Percentiles rank a stretch among this genome's conserved stretches.
Conservation (phyloP, 2,113 vertebrate genomes). For the Dipodomys ordii region DNA sequence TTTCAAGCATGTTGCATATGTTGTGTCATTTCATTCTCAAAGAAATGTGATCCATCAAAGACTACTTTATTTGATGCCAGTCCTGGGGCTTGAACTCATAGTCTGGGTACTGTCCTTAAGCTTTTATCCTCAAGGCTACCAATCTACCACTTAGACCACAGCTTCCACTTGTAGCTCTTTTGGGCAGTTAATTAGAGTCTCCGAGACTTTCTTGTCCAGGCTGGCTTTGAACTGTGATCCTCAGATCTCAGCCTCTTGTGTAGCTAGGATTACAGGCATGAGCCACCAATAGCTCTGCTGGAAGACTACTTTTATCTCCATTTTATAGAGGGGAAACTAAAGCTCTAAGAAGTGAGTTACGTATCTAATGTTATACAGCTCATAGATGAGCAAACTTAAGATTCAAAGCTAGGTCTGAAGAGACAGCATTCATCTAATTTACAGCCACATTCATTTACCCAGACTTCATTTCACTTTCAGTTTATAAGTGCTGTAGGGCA, state of each 20-base stretch:
- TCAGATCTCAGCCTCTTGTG: too few species aligned
- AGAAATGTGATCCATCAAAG: background rate
- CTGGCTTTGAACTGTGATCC: too few species aligned
- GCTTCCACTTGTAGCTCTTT: too few species aligned
- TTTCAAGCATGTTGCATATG: background rate
- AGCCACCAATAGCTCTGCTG: too few species aligned
- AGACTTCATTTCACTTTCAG: slow-evolving; percentile 27
- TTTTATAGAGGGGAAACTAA: slow-evolving; percentile 30
- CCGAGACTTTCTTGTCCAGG: too few species aligned
- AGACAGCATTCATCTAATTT: background rate
- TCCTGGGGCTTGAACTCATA: too few species aligned
- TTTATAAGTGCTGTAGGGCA: background rate
- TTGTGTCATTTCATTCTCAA: background rate
- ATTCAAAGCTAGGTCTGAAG: background rate
- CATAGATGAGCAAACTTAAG: background rate
- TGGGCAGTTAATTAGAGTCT: too few species aligned
- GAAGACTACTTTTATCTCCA: slow-evolving; percentile 10
- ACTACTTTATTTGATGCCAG: too few species aligned
- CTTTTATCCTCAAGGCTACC: too few species aligned
- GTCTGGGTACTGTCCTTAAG: too few species aligned
- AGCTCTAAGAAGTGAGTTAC: background rate
- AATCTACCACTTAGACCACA: too few species aligned
- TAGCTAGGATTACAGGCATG: too few species aligned
- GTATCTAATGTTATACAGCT: background rate
- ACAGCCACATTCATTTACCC: slow-evolving; percentile 17